Evolutionary conservation across 2,113 vertebrate species (phyloP), one percentile per base, ranked within the genome.

Genomic region (Cinclus cinclus): DNA sequence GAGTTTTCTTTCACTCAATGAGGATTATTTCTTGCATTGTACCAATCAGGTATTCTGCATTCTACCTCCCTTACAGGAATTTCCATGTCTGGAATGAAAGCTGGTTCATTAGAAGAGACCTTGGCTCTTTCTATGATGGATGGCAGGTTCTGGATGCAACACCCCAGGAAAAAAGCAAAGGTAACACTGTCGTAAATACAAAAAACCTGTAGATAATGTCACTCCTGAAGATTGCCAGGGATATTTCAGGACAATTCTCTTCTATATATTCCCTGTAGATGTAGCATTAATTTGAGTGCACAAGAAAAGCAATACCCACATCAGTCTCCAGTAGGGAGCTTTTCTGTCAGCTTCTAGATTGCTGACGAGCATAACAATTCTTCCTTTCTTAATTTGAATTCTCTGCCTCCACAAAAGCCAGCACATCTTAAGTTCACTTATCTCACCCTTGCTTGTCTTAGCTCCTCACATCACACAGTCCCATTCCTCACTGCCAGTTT

Each of bases 111-210:
- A 96, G 96, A 87, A 94, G 63, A 71, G 97, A 97, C 47, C 96
- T 97, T 0, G 94, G 92, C 35, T 83, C 95, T 41, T 92, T 79
- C 60, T 97, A 96, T 67, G 96, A 96, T 42, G 97, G 97, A 56
- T 96, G 97, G 96, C 97, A 98, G 75, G 97, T 96, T 86, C 85
- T 97, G 63, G 97, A 97, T 87, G 89, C 97, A 59, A 97, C 97
- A 2, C 97, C 97, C 39, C 96, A 97, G 74, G 97, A 97, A 83
- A 93, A 60, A 90, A 97, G 97, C 90, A 96, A 94, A 93, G 96
- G 97, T 97, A 87, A 65, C 9, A 7, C 10, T 31, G 44, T 10
- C 65, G 31, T 28, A 73, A 89, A 90, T 64, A 69, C 5, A 52
- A 88, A 88, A 70, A 24, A 17, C 10, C 5, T 77, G 12, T 49